phyloP scores from a whole-genome alignment of 2,113 vertebrate species.

The Garra rufa region DNA sequence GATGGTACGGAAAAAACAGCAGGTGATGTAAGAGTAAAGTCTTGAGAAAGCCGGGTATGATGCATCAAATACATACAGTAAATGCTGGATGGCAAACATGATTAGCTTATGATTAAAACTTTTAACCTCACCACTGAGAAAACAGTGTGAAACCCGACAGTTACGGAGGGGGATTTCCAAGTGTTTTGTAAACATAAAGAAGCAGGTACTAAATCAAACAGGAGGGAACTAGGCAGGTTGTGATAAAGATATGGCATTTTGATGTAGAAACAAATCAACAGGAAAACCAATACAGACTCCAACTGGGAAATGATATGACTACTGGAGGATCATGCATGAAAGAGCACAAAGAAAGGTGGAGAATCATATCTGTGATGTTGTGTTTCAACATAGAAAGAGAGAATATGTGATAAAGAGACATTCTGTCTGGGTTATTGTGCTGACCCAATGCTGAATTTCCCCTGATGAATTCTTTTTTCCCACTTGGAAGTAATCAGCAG shows the following conservation, averaged over 20 bases:
- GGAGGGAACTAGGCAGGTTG: not conserved
- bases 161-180: conserved; percentile 48
- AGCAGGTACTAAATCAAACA: conserved; percentile 32
- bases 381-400: conserved; percentile 6
- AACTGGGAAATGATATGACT: conserved; percentile 22
- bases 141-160: conserved; percentile 18
- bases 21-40: not conserved
- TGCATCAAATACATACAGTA: not conserved
- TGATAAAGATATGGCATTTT: conserved; percentile 34
- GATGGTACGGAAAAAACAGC: conserved; percentile 14
- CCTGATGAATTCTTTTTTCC: conserved; percentile 39
- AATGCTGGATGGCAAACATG: not conserved
- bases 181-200: conserved; percentile 38
- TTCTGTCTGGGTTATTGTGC: conserved; percentile 25
- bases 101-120: conserved; percentile 28
- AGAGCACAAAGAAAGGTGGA: conserved; percentile 15
- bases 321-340: conserved; percentile 20
- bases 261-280: conserved; percentile 37
- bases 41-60: conserved; percentile 3
- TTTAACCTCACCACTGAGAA: conserved; percentile 22
- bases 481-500: conserved; percentile 29
- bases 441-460: conserved; percentile 46
- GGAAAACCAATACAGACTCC: conserved; percentile 26
- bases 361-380: not conserved
- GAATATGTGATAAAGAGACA: not conserved